phyloP scores from a whole-genome alignment of 2,888 invertebrate genomes.

The Diloba caeruleocephala region DNA sequence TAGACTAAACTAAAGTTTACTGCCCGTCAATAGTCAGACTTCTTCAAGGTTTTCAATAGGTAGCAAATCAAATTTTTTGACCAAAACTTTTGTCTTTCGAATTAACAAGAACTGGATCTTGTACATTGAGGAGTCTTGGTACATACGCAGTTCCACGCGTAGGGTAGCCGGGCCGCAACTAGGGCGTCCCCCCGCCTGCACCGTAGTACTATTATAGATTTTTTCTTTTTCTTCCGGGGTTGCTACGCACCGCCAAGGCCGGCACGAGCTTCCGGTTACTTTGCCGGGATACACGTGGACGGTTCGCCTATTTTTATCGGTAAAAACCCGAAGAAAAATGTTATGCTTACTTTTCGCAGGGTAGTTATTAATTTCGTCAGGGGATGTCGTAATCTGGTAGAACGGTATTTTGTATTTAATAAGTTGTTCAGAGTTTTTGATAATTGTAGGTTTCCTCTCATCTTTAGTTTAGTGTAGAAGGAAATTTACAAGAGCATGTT shows the following conservation, averaged over 20 bases:
- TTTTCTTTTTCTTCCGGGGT: conserved; percentile 76
- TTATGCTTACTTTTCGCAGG: conserved; percentile 41
- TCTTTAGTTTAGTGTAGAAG: too few species aligned
- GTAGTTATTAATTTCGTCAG: conserved; percentile 46
- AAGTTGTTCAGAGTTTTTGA: not conserved
- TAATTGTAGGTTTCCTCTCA: not conserved
- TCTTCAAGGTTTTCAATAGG: not conserved
- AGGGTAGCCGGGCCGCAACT: conserved; percentile 55
- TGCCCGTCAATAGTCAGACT: not conserved
- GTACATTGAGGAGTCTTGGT: conserved; percentile 28
- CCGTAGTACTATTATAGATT: conserved; percentile 79
- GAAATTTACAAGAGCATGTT: too few species aligned
- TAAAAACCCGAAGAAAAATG: conserved; percentile 53
- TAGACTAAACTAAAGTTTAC: conserved; percentile 23
- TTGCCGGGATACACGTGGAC: conserved; percentile 70
- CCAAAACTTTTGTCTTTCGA: conserved; percentile 35
- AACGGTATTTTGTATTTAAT: conserved; percentile 16
- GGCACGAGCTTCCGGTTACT: conserved; percentile 72
- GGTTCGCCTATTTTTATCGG: conserved; percentile 63
- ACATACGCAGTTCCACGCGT: conserved; percentile 45
- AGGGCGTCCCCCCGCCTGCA: conserved; percentile 68
- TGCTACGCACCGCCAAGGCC: conserved; percentile 80
- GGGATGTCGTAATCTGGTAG: conserved; percentile 31
- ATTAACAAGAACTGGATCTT: conserved; percentile 41
- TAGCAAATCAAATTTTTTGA: conserved; percentile 6